Conservation (phyloP, 23 tunicate genomes). For the Phallusia fumigata region DNA sequence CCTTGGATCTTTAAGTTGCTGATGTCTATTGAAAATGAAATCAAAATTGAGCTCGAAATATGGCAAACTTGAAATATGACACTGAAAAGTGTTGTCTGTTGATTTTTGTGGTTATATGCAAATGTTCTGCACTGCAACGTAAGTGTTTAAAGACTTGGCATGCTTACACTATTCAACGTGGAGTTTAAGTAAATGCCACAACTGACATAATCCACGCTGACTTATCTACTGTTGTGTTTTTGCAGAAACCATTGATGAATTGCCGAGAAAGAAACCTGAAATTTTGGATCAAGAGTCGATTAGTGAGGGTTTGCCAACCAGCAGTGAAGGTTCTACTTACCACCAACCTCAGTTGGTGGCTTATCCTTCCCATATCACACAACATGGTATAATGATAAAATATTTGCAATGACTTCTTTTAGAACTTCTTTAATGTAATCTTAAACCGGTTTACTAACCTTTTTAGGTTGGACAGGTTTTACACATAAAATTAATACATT, state of each 20-base stretch:
- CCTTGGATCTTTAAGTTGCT: background rate
- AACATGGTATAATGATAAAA: background rate
- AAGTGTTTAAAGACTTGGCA: background rate
- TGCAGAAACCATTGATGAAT: background rate
- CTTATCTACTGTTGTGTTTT: background rate
- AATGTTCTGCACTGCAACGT: background rate
- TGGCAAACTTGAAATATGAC: too few relatives aligned
- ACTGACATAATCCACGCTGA: too few relatives aligned
- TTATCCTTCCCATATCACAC: constrained; percentile 6
- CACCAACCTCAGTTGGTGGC: constrained; percentile 4
- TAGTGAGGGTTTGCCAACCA: background rate
- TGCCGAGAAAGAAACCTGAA: background rate
- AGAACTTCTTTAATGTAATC: too few relatives aligned
- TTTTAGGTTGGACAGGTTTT: too few relatives aligned
- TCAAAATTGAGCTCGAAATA: too few relatives aligned
- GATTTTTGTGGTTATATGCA: background rate
- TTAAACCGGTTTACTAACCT: too few relatives aligned
- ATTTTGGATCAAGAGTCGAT: background rate
- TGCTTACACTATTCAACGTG: too few relatives aligned
- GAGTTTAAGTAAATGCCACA: too few relatives aligned
- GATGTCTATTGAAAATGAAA: background rate
- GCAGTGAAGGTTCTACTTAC: background rate
- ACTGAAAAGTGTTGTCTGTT: background rate
- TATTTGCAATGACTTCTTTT: too few relatives aligned
- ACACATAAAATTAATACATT: too few relatives aligned